Evolutionary conservation across 2,888 invertebrate genomes (phyloP), one percentile per base, ranked within the genome.

Genomic region (Molorchus minor): DNA sequence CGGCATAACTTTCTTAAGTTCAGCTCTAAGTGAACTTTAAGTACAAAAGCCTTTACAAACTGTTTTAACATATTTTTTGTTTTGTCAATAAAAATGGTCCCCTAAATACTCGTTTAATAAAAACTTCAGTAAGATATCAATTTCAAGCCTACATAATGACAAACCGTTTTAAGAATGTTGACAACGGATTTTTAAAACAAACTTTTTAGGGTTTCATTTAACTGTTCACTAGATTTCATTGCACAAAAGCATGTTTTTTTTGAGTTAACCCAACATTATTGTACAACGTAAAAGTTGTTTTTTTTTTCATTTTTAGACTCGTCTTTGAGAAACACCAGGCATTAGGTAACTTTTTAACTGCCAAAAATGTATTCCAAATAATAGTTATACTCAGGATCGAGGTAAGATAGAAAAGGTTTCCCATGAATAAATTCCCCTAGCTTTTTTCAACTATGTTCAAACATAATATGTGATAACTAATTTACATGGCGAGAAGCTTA

Each of bases 231-330:
- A 1, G 38, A 33, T 19, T 12, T 33, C 21, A 19, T 8, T 17
- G 46, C 47, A 58, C 58, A 55, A 57, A 51, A 57, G 57, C 57
- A 57, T 57, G 57, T 54, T 57, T n/a, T 51, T 45, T 47, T 41
- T 44, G 53, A 33, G 12, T 19, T 15, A 20, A 33, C 29, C 17
- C 3, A 33, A 20, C 12, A 12, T 2, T 12, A 30, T 10, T 17
- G 7, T 53, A 29, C 33, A 38, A 25, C 10, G 25, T 44, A 38
- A 47, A 40, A 51, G 53, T 46, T n/a, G 16, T 57, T 45, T 65
- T 36, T 64, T 64, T 40, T 36, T 64, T 64, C 43, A 19, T 54
- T 73, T 73, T 67, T 74, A 75, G 75, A 75, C 75, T 40, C 75
- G 72, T 71, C 73, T 75, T 52, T 75, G 67, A 75, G 66, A 65